Evolutionary conservation across 2,888 invertebrate genomes (phyloP).

Genomic region (Eutolmus rufibarbis): DNA sequence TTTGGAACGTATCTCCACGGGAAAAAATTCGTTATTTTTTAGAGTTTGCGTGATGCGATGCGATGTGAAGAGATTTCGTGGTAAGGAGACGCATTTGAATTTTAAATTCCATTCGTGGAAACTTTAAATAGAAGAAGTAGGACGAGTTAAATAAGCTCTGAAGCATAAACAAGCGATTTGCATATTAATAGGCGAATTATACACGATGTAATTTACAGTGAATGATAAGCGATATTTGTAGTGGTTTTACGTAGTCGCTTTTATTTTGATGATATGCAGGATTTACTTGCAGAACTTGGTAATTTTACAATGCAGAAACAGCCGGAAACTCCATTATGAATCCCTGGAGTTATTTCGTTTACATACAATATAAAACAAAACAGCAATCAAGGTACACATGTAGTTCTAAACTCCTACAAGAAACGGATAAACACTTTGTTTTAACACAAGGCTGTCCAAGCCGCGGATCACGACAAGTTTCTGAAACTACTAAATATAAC

Average conservation of each 20-base stretch:
- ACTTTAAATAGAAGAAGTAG: neutral
- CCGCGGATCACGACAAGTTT: too few relatives aligned
- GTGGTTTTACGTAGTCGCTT: neutral
- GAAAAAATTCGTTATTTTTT: neutral
- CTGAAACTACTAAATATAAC: too few relatives aligned
- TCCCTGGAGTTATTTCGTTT: too few relatives aligned
- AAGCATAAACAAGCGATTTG: neutral
- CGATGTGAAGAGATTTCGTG: neutral
- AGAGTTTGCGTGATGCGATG: neutral
- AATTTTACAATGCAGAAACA: too few relatives aligned
- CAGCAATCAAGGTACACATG: too few relatives aligned
- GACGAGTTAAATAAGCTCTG: neutral
- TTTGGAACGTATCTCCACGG: neutral
- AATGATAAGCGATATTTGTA: neutral
- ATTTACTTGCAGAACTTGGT: too few relatives aligned
- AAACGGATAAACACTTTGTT: too few relatives aligned
- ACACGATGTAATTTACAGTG: neutral
- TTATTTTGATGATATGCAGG: neutral
- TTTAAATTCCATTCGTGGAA: neutral
- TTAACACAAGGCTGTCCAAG: too few relatives aligned
- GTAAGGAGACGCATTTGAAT: neutral
- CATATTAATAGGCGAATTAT: neutral
- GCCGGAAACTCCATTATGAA: too few relatives aligned
- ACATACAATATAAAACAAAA: too few relatives aligned
- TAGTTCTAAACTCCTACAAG: too few relatives aligned